phyloP scores from a whole-genome alignment of 2,797 vertebrate genomes.

The Vireo griseus region DNA sequence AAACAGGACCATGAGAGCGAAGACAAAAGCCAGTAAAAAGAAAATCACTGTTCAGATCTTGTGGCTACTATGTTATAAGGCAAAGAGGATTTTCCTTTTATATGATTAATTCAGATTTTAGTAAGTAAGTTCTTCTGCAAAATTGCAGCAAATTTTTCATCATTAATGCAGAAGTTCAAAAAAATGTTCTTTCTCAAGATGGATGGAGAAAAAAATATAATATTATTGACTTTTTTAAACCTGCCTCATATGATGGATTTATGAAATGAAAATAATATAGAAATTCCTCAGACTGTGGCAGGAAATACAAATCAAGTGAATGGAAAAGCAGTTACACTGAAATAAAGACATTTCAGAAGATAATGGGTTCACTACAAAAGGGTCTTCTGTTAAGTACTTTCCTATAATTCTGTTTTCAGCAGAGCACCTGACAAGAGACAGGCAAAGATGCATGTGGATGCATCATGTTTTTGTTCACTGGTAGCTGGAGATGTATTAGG shows the following conservation, averaged over 20 bases:
- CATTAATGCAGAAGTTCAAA: neutral
- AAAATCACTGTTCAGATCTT: neutral
- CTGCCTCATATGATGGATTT: neutral
- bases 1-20: neutral
- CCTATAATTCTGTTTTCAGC: neutral
- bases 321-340: neutral
- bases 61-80: neutral
- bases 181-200: neutral
- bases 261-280: neutral
- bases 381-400: neutral
- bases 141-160: neutral
- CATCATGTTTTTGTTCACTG: neutral
- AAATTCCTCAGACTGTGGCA: neutral
- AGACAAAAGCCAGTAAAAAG: neutral
- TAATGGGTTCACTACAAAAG: neutral
- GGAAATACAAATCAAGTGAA: slow-evolving; percentile 1
- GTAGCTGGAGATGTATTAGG: neutral
- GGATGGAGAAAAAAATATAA: neutral
- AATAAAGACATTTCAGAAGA: slow-evolving; percentile 13
- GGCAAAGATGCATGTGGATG: neutral
- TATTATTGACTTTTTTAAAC: slow-evolving; percentile 18
- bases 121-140: neutral
- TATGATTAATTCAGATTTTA: slow-evolving; percentile 27
- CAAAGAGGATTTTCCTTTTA: neutral
- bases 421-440: neutral